These are phyloP conservation scores for Mellivora capensis DNA, from an alignment of 2,113 vertebrate genomes.

Conservation along the genomic window DNA sequence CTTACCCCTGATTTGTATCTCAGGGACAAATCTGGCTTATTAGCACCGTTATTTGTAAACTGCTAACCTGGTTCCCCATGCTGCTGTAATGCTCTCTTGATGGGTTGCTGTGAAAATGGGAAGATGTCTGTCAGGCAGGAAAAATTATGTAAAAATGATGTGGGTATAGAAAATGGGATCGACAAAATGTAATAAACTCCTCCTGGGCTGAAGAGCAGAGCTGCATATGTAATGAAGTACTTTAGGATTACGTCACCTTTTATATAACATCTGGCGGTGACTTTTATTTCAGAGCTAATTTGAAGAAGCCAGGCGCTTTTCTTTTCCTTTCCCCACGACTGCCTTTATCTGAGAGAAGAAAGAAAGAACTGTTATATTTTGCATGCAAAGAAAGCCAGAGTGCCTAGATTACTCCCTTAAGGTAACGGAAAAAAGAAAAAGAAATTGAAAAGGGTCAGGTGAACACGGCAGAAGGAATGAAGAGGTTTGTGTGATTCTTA, in stretches of 20 bases:
- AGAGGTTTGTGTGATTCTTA: conserved; percentile 64
- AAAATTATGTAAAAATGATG: conserved; percentile 86
- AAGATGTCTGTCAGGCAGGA: conserved; percentile 81
- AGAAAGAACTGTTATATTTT: conserved; percentile 71
- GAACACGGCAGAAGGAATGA: conserved; percentile 48
- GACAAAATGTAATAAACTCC: conserved; percentile 86
- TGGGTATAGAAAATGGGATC: conserved; percentile 82
- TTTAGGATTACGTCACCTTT: conserved; percentile 85
- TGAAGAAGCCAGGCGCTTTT: conserved; percentile 74
- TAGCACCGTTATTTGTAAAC: conserved; percentile 82
- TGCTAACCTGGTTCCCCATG: conserved; percentile 77
- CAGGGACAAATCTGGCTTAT: conserved; percentile 77
- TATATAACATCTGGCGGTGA: conserved; percentile 84
- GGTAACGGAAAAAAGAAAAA: conserved; percentile 62
- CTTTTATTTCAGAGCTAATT: conserved; percentile 80
- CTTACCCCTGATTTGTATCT: conserved; percentile 70
- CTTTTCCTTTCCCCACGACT: conserved; percentile 53
- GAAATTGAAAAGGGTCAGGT: conserved; percentile 71
- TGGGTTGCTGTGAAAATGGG: conserved; percentile 81
- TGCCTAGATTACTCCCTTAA: conserved; percentile 45
- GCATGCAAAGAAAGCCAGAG: conserved; percentile 66
- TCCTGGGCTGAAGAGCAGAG: conserved; percentile 80
- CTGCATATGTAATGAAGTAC: conserved; percentile 84
- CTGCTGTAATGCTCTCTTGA: conserved; percentile 77
- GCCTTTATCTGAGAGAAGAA: conserved; percentile 75